Percentiles rank a stretch among this genome's conserved stretches.
These are phyloP conservation scores for Guaruba guarouba DNA, from an alignment of 2,113 vertebrate species.

Conservation along the genomic window DNA sequence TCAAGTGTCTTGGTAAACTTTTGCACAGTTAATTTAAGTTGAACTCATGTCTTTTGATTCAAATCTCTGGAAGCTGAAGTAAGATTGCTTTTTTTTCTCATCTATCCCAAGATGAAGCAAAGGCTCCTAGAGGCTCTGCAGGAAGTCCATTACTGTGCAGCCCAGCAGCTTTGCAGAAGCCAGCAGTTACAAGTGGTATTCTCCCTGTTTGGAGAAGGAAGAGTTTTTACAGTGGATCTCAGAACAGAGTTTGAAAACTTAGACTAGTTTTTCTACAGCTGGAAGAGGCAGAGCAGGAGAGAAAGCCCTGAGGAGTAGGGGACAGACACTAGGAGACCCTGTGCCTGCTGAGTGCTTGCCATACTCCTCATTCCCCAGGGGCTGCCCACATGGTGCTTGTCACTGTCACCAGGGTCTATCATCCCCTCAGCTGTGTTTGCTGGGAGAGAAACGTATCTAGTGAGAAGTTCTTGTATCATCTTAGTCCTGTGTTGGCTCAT, in stretches of 20 bases:
- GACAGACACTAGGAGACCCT: neutral
- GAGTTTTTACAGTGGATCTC: neutral
- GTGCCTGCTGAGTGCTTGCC: rapidly evolving
- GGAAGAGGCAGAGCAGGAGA: neutral
- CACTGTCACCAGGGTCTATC: neutral
- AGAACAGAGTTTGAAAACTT: neutral
- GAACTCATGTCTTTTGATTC: neutral
- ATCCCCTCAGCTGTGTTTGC: rapidly evolving
- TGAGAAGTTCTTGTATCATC: neutral
- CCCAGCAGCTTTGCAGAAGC: neutral
- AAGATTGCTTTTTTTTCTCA: neutral
- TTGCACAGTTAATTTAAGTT: neutral
- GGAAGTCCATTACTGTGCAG: neutral
- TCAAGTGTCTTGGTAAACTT: neutral
- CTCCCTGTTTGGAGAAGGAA: neutral
- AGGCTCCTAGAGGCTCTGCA: neutral
- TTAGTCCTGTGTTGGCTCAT: neutral
- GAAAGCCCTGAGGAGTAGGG: too few relatives aligned
- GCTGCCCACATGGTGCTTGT: neutral
- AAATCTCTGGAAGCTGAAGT: neutral
- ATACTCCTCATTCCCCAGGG: neutral
- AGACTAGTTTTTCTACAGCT: neutral
- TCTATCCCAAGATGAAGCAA: neutral
- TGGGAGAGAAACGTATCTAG: neutral
- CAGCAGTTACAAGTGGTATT: neutral